Evolutionary conservation across 53 echinoderm and acorn worm genomes (phyloP), one percentile per base, ranked within the genome.

Genomic region (Apostichopus leukothele): DNA sequence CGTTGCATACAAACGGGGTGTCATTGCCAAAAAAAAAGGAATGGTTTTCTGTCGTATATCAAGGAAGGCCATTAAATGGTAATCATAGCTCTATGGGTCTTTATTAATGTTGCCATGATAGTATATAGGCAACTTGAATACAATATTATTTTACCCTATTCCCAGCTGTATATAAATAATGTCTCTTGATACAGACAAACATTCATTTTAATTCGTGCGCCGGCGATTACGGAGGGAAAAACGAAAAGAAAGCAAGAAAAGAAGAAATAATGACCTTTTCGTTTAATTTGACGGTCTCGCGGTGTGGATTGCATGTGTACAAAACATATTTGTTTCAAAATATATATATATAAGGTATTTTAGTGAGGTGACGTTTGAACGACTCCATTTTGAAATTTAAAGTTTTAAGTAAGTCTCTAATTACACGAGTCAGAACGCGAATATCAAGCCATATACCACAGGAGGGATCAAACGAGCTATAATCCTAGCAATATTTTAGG

Each of bases 111-210:
- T 59, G 80, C 59, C 80, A 80, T 18, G 23, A 20, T 80, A 53
- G n/a, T 54, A 27, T 27, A 27, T 1, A 27, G 27, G 53, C 9
- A 59, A 51, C 80, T 80, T 80, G 18, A 80, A 80, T 27, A 59
- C 53, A n/a, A 80, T 54, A 80, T 80, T 20, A 51, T 80, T 23
- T 80, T 80, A 19, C 54, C 59, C 55, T 54, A 80, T 80, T 54
- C 80, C 80, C 80, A 80, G 16, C 80, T 80, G 80, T 54, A 80
- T 80, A 80, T 80, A 80, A 80, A 80, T 80, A 54, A 80, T 80
- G 80, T 80, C 80, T 54, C 71, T 68, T n/a, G 11, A 63, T 57
- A 18, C 13, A 68, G 71, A 18, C 71, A 68, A 68, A 68, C 71
- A 16, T 68, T 68, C 71, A 68, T 68, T 68, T 68, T 68, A 68